Conservation (phyloP, 1,140 invertebrate species). For the Macrosteles quadrilineatus region DNA sequence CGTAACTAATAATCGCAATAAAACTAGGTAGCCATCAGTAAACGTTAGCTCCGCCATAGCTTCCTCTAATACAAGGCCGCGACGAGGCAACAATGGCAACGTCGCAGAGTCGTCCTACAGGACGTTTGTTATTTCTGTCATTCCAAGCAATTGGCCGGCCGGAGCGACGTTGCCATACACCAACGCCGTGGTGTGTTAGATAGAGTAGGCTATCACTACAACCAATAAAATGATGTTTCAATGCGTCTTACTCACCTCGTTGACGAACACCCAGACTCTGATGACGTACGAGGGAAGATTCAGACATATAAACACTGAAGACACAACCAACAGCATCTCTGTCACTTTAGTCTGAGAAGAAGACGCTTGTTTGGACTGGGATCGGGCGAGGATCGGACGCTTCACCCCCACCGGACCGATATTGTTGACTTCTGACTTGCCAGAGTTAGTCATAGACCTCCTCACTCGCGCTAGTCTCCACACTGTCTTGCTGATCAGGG, state of each 20-base stretch:
- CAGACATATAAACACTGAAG: slow-evolving; percentile 73
- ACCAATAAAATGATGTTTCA: no score
- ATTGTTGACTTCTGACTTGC: neutral
- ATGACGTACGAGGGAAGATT: slow-evolving; percentile 75
- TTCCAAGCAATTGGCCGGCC: no score
- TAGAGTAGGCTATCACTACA: no score
- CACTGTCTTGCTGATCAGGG: slow-evolving; percentile 64
- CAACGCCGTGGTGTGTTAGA: no score
- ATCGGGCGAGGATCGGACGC: neutral
- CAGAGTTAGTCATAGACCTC: slow-evolving; percentile 52
- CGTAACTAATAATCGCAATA: no score
- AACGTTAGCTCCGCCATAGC: no score
- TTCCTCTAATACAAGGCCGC: no score
- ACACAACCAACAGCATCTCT: slow-evolving; percentile 79
- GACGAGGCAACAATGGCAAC: no score
- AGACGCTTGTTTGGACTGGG: slow-evolving; percentile 27
- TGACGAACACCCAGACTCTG: slow-evolving; percentile 58
- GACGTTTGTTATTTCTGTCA: no score
- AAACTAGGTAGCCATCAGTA: no score
- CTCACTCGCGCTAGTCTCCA: slow-evolving; percentile 59
- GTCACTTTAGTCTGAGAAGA: slow-evolving; percentile 70
- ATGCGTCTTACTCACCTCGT: slow-evolving; percentile 59
- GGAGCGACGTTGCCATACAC: no score
- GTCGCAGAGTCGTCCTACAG: no score
- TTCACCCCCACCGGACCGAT: neutral